Base-by-base conservation (phyloP, 2,113 vertebrate species). In the Empidonax alnorum region DNA sequence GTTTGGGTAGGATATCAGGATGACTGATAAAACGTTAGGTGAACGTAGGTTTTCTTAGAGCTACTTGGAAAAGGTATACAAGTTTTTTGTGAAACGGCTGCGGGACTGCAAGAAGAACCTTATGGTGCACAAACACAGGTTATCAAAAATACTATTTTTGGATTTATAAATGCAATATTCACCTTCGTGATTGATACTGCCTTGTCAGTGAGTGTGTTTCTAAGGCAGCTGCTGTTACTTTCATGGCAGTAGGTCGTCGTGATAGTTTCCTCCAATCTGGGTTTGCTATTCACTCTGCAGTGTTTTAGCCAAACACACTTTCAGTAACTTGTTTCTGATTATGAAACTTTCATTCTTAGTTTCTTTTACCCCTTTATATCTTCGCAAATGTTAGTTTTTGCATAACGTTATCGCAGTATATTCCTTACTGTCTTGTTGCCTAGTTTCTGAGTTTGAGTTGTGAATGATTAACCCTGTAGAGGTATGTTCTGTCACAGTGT, bases 251-350 rank as follows among this genome's bases (percentile, higher is more conserved):
- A 81, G 65, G 39, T 84, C 39, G 30, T 85, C 2, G 56, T 77
- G 62, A 0, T 25, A 28, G 6, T 78, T 96, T 80, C 78, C 28
- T 68, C 30, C 31, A 42, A 1, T 87, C 19, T 58, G 65, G 55
- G 9, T n/a, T 94, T 84, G 47, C 37, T 87, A 0, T 44, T 94
- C 39, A 27, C 41, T 86, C 52, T 73, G 31, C 27, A 59, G 71
- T 66, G 28, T 77, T 88, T 67, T 49, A 59, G 42, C 33, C 33
- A 30, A 67, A 59, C 17, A 62, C 71, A 18, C 49, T 72, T 74
- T 84, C 81, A 84, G 56, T 65, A 42, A 59, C 56, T 82, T 89
- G 58, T 55, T 84, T 78, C 65, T 85, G 28, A 63, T 73, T 87
- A 72, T 31, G 58, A 47, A 88, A 56, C 49, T 87, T 89, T 56